These are phyloP conservation scores for Proales similis DNA, from an alignment of 1,140 invertebrate species.

Conservation along the genomic window DNA sequence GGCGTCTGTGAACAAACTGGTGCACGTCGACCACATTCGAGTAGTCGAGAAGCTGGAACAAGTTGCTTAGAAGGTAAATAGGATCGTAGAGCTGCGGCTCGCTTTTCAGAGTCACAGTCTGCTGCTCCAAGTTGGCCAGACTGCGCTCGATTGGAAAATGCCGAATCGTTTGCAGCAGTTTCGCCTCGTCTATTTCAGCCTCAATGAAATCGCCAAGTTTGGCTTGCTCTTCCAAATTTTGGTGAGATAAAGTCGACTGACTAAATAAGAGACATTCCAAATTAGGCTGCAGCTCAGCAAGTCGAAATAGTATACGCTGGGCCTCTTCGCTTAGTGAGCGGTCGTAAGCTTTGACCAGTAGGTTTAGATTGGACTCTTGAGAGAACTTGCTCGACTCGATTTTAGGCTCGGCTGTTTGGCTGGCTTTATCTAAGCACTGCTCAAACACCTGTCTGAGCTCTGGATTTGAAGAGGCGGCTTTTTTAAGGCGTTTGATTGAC, in stretches of 20 bases:
- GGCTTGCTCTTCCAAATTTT: conserved; percentile 2
- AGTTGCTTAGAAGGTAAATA: conserved; percentile 14
- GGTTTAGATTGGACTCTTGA: not conserved
- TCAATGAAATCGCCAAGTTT: conserved; percentile 26
- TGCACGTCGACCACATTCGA: conserved; percentile 16
- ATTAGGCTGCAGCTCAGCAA: not conserved
- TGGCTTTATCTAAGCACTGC: too few species aligned
- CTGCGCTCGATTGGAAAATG: conserved; percentile 23
- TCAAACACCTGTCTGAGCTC: too few species aligned
- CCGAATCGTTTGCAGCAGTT: not conserved
- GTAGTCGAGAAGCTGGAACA: conserved; percentile 15
- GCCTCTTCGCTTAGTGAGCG: not conserved
- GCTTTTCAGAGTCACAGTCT: not conserved
- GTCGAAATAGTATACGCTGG: not conserved
- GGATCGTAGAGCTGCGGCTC: conserved; percentile 21
- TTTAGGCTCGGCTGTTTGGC: too few species aligned
- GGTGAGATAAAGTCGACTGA: conserved; percentile 1
- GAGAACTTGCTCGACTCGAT: too few species aligned
- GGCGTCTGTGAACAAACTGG: conserved; percentile 21
- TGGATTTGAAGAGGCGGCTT: too few species aligned
- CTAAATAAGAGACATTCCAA: conserved; percentile 31
- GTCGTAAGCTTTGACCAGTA: not conserved
- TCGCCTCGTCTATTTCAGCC: conserved; percentile 2
- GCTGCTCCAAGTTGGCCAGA: not conserved
- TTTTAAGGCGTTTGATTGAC: too few species aligned